Base-by-base conservation (phyloP, 2,113 vertebrate species). In the Atherinomorus stipes region DNA sequence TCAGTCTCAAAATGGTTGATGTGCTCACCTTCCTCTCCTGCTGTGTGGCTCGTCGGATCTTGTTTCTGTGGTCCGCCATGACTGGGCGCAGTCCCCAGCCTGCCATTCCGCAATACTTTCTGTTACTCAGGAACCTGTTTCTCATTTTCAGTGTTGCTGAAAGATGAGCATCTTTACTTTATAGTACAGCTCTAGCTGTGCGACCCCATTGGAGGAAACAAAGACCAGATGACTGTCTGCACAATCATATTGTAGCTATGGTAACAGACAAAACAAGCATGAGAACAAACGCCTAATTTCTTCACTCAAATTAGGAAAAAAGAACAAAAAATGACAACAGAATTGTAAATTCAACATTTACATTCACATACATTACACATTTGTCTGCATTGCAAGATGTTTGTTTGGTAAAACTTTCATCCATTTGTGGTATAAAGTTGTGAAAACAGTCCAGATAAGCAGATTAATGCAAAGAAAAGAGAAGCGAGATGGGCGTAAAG, bases 101-200 rank as follows among this genome's bases (percentile, higher is more conserved):
- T 90, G 91, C 90, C 71, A 95, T 86, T 91, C 82, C 80, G 83
- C 88, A 94, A 89, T 91, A 94, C 95, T 95, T 94, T 90, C 90
- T 94, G 84, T 62, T 78, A 89, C 93, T 95, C 95, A 89, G 94
- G 92, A 93, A 94, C 91, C 94, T 88, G 92, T 93, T 95, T 93
- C 93, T 90, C 89, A 94, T 94, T 95, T 94, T 95, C 95, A 94
- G 94, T 93, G 94, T 95, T 94, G 94, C 94, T 94, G 94, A 94
- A 95, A 96, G 95, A 96, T 94, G 94, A 94, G 95, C 95, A 96
- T 96, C 95, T 96, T 96, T 95, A 97, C 95, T 97, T 96, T 94
- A 93, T 94, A 94, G 95, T 95, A 95, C 95, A 96, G 96, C 95
- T 94, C 91, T 85, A 94, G 95, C 93, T 94, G 94, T 95, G 90